Conservation (phyloP, 2,113 vertebrate species). For the Dunckerocampus dactyliophorus region DNA sequence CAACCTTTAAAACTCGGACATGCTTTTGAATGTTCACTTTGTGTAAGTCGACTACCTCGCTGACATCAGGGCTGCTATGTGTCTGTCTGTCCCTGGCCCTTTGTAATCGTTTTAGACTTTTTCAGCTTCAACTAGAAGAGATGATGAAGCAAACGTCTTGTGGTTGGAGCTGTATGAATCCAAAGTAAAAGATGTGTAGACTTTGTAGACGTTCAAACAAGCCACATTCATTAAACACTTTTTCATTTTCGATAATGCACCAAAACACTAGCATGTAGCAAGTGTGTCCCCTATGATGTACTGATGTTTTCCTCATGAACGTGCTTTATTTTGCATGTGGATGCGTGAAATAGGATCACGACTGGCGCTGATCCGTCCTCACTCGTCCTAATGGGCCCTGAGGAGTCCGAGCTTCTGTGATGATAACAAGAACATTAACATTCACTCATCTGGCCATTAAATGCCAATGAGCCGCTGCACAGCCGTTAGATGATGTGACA, state of each 20-base stretch:
- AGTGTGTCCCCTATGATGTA: too few relatives aligned
- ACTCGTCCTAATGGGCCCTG: constrained; percentile 39
- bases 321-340: constrained; percentile 8
- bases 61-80: too few relatives aligned
- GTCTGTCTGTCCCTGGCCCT: background rate
- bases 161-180: too few relatives aligned
- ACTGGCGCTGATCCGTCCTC: constrained; percentile 27
- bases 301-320: background rate
- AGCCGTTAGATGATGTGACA: constrained; percentile 38
- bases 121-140: too few relatives aligned
- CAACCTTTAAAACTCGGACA: constrained; percentile 4
- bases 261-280: too few relatives aligned
- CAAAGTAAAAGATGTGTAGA: too few relatives aligned
- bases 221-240: too few relatives aligned
- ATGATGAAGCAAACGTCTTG: too few relatives aligned
- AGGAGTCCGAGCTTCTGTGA: constrained; percentile 42
- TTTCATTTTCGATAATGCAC: too few relatives aligned
- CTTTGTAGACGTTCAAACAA: too few relatives aligned
- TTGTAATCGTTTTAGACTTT: too few relatives aligned
- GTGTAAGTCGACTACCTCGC: background rate
- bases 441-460: constrained; percentile 56
- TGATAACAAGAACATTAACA: constrained; percentile 60
- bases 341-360: constrained; percentile 7
- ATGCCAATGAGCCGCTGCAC: constrained; percentile 49
- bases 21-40: background rate